These are phyloP conservation scores for Athrips mouffetella DNA, from an alignment of 2,888 invertebrate species.

Conservation along the genomic window DNA sequence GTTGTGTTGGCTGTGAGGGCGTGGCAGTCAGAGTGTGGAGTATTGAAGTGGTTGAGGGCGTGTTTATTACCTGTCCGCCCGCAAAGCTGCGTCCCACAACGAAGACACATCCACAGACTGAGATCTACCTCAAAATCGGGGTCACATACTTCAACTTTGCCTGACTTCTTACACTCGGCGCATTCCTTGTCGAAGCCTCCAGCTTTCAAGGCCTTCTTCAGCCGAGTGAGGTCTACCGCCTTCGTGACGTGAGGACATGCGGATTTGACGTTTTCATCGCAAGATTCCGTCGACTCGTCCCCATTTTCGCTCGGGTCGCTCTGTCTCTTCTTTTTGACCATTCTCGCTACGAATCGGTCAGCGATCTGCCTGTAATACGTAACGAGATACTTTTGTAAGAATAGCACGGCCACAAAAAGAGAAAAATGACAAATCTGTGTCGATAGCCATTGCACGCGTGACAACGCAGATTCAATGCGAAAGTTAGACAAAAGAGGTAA, in stretches of 20 bases:
- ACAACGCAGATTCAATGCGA: constrained; percentile 70
- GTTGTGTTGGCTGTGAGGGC: constrained; percentile 84
- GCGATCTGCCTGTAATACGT: constrained; percentile 66
- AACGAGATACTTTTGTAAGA: constrained; percentile 74
- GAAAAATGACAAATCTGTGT: constrained; percentile 75
- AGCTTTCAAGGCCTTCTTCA: constrained; percentile 78
- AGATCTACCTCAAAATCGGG: constrained; percentile 72
- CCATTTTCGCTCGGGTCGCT: constrained; percentile 80
- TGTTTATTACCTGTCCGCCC: constrained; percentile 83
- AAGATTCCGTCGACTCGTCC: constrained; percentile 84
- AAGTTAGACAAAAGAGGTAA: constrained; percentile 29
- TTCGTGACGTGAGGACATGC: constrained; percentile 84
- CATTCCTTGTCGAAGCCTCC: constrained; percentile 78
- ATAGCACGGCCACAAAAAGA: constrained; percentile 73
- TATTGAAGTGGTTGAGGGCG: constrained; percentile 85
- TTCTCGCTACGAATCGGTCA: constrained; percentile 61
- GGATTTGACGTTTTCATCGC: constrained; percentile 81
- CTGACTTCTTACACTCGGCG: constrained; percentile 75
- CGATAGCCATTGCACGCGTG: constrained; percentile 77
- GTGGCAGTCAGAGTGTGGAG: constrained; percentile 87
- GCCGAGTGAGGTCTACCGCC: constrained; percentile 80
- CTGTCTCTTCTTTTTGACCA: constrained; percentile 87
- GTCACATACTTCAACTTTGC: constrained; percentile 59
- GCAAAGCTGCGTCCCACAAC: constrained; percentile 88
- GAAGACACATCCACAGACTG: constrained; percentile 87